Base-by-base conservation (phyloP, 2,888 invertebrate genomes). In the Spilosoma lubricipeda region DNA sequence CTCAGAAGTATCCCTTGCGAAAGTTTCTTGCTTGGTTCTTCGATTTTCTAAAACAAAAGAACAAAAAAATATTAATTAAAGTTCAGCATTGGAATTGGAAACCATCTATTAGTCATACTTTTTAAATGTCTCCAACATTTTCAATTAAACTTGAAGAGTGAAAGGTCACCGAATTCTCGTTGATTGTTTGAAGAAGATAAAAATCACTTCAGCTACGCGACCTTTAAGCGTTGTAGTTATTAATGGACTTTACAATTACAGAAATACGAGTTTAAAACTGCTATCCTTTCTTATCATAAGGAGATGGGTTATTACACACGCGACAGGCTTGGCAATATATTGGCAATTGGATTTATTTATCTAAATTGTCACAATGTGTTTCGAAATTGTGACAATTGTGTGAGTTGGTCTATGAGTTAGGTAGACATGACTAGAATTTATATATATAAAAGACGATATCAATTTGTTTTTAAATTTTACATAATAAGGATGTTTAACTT, bases 61-160 rank as follows among this genome's bases (percentile, higher is more conserved):
- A 56, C 27, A 8, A 18, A 71, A 42, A n/a, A 23, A 65, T 36
- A 52, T 33, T 13, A 68, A 68, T 68, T 23, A 52, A 71, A 64
- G 33, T 66, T 65, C 36, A 15, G n/a, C 4, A 48, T 15, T 71
- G 48, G 48, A 65, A 71, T n/a, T 36, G 36, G 2, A 71, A 11
- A 65, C 45, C 3, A 27, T 33, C 65, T 36, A 52, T 71, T 52
- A 67, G n/a, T 63, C 33, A 36, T 23, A 52, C 52, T 13, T 52
- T 66, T 48, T 45, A 39, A 66, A 36, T 52, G 48, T 52, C 71
- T 71, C 18, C 9, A 27, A n/a, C 27, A n/a, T n/a, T 30, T 64
- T 71, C 27, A 39, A 66, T 71, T 18, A 66, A 52, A 66, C 27
- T 71, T 3, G 45, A 52, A 11, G 15, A 68, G 36, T 52, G 59